Percentiles rank a stretch among this genome's conserved stretches.
phyloP scores from a whole-genome alignment of 2,113 vertebrate species.

The Peucedramus taeniatus region DNA sequence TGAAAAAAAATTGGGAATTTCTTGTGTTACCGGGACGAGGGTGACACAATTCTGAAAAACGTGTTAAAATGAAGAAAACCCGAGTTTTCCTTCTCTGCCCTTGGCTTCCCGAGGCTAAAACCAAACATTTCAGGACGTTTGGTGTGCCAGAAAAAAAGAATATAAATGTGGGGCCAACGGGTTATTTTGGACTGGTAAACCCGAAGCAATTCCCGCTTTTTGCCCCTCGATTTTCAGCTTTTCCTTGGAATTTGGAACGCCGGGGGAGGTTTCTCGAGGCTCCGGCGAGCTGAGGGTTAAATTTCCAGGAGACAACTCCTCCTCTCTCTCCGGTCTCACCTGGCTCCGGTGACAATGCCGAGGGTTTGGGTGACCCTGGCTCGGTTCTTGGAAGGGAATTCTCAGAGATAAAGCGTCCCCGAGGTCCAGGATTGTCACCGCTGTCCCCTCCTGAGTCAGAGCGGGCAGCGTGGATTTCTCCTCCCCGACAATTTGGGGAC shows the following conservation, averaged over 20 bases:
- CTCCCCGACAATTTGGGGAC: neutral
- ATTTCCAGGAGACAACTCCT: neutral
- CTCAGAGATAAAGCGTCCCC: rapidly evolving
- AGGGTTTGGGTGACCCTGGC: neutral
- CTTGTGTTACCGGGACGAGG: neutral
- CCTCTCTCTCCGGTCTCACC: neutral
- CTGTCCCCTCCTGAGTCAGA: neutral
- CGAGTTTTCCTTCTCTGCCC: neutral
- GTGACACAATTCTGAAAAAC: rapidly evolving
- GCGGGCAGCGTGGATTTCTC: neutral
- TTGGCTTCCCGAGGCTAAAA: neutral
- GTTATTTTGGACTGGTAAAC: neutral
- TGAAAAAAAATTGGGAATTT: neutral
- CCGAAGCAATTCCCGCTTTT: neutral
- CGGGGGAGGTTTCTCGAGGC: neutral
- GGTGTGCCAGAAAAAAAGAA: neutral
- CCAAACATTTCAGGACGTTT: rapidly evolving
- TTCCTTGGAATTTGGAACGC: neutral
- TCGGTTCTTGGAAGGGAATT: neutral
- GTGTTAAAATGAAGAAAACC: too few species aligned
- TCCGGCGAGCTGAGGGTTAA: neutral
- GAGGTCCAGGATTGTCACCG: neutral
- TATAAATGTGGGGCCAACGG: neutral
- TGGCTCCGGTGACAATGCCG: neutral
- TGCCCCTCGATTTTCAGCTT: neutral